Evolutionary conservation across 1,140 invertebrate species (phyloP).

Genomic region (Dendrolimus punctatus): DNA sequence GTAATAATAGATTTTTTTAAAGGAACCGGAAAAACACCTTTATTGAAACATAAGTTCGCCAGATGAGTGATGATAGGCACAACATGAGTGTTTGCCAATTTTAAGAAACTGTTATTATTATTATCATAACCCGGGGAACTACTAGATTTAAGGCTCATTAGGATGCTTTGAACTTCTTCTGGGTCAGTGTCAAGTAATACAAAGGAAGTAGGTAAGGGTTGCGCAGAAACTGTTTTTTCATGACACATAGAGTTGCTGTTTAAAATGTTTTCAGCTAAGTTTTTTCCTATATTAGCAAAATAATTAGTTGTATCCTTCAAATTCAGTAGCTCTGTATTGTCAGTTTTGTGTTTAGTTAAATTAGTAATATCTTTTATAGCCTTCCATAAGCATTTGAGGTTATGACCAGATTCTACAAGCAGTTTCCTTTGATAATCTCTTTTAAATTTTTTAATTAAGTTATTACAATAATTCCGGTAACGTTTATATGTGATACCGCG

Average conservation of each 20-base stretch:
- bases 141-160: conserved; percentile 10
- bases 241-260: not conserved
- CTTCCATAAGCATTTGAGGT: conserved; percentile 14
- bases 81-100: conserved; percentile 5
- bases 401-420: conserved; percentile 14
- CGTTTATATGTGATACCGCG: conserved; percentile 12
- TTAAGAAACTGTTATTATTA: conserved; percentile 6
- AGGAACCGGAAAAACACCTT: conserved; percentile 6
- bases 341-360: conserved; percentile 2
- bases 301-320: conserved; percentile 5
- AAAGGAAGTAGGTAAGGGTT: conserved; percentile 9
- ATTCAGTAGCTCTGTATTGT: conserved; percentile 3
- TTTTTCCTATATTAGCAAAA: conserved; percentile 12
- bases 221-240: not conserved
- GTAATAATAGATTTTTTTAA: conserved; percentile 11
- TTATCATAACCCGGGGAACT: conserved; percentile 15
- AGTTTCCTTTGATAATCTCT: conserved; percentile 8
- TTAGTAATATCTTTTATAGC: conserved; percentile 13
- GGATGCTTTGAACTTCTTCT: conserved; percentile 9
- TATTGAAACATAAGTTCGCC: conserved; percentile 7
- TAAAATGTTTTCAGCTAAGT: conserved; percentile 7
- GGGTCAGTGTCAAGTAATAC: conserved; percentile 14
- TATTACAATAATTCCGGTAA: conserved; percentile 21
- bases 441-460: conserved; percentile 19
- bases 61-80: conserved; percentile 9